Percentiles rank a stretch among this genome's conserved stretches.
phyloP scores from a whole-genome alignment of 1,140 invertebrate genomes.

The Brachionus calyciflorus region DNA sequence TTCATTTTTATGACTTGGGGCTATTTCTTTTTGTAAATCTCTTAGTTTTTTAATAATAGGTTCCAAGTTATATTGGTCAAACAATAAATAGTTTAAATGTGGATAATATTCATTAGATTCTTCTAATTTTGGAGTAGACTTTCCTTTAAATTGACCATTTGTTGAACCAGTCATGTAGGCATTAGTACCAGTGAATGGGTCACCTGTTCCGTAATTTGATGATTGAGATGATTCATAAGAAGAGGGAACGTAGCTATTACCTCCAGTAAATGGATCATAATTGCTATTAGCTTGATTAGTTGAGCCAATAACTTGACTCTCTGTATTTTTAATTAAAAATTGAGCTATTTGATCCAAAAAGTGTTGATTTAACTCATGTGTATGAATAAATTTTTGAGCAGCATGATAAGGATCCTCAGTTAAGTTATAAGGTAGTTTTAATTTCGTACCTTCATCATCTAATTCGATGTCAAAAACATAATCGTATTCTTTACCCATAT shows the following conservation, averaged over 20 bases:
- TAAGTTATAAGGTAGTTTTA: conserved; percentile 87
- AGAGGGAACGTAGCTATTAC: conserved; percentile 24
- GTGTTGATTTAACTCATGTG: conserved; percentile 74
- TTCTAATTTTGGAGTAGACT: neutral
- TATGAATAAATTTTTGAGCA: conserved; percentile 68
- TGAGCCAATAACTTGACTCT: conserved; percentile 56
- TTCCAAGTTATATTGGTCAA: conserved; percentile 4
- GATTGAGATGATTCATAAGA: neutral
- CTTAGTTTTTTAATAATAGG: conserved; percentile 24
- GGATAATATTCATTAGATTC: conserved; percentile 6
- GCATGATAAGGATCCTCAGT: conserved; percentile 68
- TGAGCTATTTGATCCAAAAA: conserved; percentile 86
- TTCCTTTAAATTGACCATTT: no score
- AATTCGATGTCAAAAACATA: conserved; percentile 91
- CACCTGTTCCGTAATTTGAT: neutral
- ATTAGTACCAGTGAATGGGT: neutral
- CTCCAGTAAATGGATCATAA: conserved; percentile 61
- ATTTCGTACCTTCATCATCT: conserved; percentile 77
- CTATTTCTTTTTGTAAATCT: no score
- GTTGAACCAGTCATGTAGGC: conserved; percentile 6
- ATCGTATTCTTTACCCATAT: conserved; percentile 85
- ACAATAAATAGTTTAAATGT: neutral
- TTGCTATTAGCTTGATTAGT: conserved; percentile 48
- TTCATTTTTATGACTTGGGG: no score
- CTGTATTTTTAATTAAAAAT: conserved; percentile 82